phyloP scores from a whole-genome alignment of 2,888 invertebrate genomes.

The Acleris holmiana region DNA sequence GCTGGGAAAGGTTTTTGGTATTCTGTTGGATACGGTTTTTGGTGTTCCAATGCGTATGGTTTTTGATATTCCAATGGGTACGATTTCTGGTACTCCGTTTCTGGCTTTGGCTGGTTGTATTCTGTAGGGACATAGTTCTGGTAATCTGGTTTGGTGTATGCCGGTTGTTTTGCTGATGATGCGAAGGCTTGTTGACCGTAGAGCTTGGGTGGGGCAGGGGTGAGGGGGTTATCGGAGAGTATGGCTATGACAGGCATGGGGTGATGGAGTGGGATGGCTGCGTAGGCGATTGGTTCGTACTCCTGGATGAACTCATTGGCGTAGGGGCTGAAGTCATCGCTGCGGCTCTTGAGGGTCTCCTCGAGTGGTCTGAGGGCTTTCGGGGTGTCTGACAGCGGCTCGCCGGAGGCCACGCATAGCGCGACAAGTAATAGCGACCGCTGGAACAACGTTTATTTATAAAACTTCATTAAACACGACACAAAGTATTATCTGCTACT shows the following conservation, averaged over 20 bases:
- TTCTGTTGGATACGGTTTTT: background rate
- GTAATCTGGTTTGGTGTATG: slow-evolving; percentile 36
- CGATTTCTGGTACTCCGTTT: slow-evolving; percentile 10
- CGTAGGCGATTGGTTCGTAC: slow-evolving; percentile 63
- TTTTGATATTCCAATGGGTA: slow-evolving; percentile 8
- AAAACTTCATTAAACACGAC: background rate
- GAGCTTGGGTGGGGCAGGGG: slow-evolving; percentile 38
- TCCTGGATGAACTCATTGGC: slow-evolving; percentile 53
- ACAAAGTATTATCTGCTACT: too few relatives aligned
- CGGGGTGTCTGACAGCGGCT: slow-evolving; percentile 51
- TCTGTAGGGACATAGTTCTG: slow-evolving; percentile 12
- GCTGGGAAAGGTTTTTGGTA: slow-evolving; percentile 18
- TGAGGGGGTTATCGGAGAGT: slow-evolving; percentile 52
- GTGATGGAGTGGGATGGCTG: slow-evolving; percentile 67
- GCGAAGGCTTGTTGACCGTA: slow-evolving; percentile 16
- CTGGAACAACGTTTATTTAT: slow-evolving; percentile 10
- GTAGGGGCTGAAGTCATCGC: slow-evolving; percentile 52
- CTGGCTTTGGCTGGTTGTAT: slow-evolving; percentile 3
- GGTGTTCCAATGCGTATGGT: slow-evolving; percentile 1
- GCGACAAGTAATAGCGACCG: slow-evolving; percentile 28
- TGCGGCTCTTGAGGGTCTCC: slow-evolving; percentile 49
- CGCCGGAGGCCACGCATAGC: slow-evolving; percentile 18
- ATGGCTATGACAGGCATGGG: slow-evolving; percentile 66
- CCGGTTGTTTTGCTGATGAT: slow-evolving; percentile 22
- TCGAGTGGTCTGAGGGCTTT: slow-evolving; percentile 49